Conservation (phyloP, 2,888 invertebrate genomes). For the Mantis religiosa region DNA sequence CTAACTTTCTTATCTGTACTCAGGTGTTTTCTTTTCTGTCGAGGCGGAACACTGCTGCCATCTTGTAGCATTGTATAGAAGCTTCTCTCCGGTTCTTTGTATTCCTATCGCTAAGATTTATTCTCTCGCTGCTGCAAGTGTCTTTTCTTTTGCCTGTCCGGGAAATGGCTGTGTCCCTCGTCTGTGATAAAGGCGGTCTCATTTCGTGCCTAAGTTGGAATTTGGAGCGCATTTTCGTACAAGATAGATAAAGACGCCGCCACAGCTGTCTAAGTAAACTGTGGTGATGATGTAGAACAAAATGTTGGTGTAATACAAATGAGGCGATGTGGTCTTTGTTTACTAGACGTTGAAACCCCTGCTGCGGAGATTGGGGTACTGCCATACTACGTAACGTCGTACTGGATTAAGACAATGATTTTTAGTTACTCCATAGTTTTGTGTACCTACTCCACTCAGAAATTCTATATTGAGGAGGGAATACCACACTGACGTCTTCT, state of each 20-base stretch:
- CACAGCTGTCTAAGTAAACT: no score
- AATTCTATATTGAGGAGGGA: no score
- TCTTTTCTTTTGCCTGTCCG: not conserved
- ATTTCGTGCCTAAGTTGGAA: not conserved
- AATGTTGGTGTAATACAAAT: no score
- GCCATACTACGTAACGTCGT: no score
- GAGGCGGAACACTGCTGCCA: not conserved
- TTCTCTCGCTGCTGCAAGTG: not conserved
- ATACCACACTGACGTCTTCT: no score
- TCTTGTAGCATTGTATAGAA: not conserved
- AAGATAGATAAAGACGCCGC: not conserved
- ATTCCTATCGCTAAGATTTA: not conserved
- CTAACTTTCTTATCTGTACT: not conserved
- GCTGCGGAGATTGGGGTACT: no score
- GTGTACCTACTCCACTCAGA: no score
- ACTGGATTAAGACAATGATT: no score
- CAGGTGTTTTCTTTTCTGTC: not conserved
- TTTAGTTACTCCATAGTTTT: no score
- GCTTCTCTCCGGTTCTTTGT: not conserved
- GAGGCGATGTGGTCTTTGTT: no score
- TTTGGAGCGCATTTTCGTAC: not conserved
- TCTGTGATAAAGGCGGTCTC: not conserved
- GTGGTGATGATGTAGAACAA: no score
- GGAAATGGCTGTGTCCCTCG: not conserved
- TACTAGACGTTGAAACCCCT: no score